Evolutionary conservation across 2,888 invertebrate genomes (phyloP).

Genomic region (Teleogryllus oceanicus): DNA sequence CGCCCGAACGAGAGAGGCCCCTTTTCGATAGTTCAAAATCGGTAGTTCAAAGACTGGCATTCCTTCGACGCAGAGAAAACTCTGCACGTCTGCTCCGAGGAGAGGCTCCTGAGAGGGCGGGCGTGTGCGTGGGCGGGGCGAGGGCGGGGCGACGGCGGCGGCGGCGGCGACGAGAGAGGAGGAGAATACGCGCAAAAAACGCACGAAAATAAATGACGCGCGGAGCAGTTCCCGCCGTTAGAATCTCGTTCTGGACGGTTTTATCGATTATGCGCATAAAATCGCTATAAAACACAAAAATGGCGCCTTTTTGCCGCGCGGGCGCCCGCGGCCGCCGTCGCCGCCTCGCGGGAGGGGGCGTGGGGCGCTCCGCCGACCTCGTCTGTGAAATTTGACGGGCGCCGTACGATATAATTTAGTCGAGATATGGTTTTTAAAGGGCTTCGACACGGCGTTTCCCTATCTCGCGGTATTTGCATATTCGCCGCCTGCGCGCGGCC

Average conservation of each 20-base stretch:
- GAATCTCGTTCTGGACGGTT: slow-evolving; percentile 1
- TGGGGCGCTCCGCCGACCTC: no score
- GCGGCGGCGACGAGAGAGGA: background rate
- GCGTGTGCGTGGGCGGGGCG: background rate
- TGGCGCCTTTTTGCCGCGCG: background rate
- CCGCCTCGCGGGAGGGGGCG: no score
- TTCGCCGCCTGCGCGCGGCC: background rate
- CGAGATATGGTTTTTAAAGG: background rate
- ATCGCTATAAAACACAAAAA: slow-evolving; percentile 18
- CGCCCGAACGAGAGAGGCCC: no score
- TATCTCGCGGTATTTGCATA: slow-evolving; percentile 1
- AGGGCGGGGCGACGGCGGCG: no score
- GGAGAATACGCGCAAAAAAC: background rate
- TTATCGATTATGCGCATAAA: slow-evolving; percentile 18
- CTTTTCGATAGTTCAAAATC: no score
- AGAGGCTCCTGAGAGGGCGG: no score
- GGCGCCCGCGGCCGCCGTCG: no score
- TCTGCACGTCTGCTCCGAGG: no score
- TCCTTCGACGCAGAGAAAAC: no score
- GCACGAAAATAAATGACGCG: slow-evolving; percentile 6
- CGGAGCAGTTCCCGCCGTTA: slow-evolving; percentile 9
- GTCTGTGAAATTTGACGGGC: slow-evolving; percentile 2
- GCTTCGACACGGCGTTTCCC: background rate
- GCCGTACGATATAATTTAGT: background rate
- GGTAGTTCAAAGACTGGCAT: no score